Percentiles rank a stretch among this genome's conserved stretches.
Conservation (phyloP, 2,113 vertebrate genomes). For the Triplophysa siluroides region DNA sequence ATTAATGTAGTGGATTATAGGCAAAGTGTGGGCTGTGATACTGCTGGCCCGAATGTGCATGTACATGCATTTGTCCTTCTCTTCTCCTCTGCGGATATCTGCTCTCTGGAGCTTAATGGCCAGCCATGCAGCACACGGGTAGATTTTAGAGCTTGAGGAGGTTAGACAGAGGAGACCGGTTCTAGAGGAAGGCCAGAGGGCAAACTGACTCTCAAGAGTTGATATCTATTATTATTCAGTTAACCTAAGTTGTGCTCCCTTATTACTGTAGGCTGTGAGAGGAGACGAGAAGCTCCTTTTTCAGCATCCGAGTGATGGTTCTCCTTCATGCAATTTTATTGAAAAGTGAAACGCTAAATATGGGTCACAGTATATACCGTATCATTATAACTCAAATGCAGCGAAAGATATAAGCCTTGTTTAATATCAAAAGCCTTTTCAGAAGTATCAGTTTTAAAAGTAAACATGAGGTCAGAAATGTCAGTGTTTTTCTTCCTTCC, state of each 20-base stretch:
- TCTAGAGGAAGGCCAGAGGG: constrained; percentile 52
- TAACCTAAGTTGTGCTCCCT: constrained; percentile 24
- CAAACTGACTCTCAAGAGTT: constrained; percentile 41
- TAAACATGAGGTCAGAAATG: background rate
- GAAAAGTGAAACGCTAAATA: constrained; percentile 67
- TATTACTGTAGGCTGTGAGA: constrained; percentile 49
- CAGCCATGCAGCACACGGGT: constrained; percentile 8
- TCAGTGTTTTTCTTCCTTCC: background rate
- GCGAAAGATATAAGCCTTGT: too few species aligned
- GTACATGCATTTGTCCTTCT: constrained; percentile 28
- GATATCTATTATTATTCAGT: constrained; percentile 34
- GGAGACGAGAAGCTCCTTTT: constrained; percentile 58
- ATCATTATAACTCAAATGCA: too few species aligned
- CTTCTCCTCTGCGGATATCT: constrained; percentile 7
- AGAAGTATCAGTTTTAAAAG: too few species aligned
- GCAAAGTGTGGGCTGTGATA: background rate
- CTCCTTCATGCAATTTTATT: constrained; percentile 69
- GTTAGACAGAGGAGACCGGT: constrained; percentile 53
- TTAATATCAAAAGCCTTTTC: too few species aligned
- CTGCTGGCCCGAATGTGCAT: background rate
- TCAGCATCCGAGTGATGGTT: constrained; percentile 64
- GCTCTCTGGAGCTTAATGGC: constrained; percentile 20
- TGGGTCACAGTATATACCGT: background rate
- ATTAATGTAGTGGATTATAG: background rate
- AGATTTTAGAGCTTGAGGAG: constrained; percentile 13